Evolutionary conservation across 2,888 invertebrate genomes (phyloP).

Genomic region (Hirtodrosophila cameraria): DNA sequence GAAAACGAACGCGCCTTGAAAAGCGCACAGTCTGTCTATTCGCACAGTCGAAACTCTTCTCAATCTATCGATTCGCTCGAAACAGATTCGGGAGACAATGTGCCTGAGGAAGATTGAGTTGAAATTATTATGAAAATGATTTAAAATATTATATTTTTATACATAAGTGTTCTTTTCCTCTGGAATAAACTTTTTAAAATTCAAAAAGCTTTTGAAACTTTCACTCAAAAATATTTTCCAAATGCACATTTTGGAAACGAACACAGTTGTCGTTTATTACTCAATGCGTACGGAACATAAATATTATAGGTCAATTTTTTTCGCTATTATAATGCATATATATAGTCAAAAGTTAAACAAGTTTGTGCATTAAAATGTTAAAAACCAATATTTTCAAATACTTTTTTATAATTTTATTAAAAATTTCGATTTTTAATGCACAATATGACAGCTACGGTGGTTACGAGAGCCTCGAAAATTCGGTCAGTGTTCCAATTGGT

Average conservation of each 20-base stretch:
- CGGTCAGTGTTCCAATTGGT: constrained; percentile 67
- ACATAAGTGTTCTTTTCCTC: constrained; percentile 1
- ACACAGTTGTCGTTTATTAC: constrained; percentile 44
- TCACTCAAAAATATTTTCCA: constrained; percentile 54
- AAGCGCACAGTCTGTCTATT: constrained; percentile 84
- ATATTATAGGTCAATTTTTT: constrained; percentile 8
- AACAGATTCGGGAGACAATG: constrained; percentile 71
- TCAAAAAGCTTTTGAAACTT: constrained; percentile 54
- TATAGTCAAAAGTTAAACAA: constrained; percentile 10
- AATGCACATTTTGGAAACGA: constrained; percentile 43
- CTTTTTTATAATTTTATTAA: constrained; percentile 16
- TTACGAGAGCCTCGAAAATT: constrained; percentile 47
- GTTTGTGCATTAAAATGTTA: constrained; percentile 47
- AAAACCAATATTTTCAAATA: constrained; percentile 4
- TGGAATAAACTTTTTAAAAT: constrained; percentile 27
- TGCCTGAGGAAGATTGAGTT: constrained; percentile 34
- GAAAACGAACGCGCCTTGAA: constrained; percentile 89
- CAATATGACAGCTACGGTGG: constrained; percentile 50
- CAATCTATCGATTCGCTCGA: constrained; percentile 81
- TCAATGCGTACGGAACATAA: constrained; percentile 33
- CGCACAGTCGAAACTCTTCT: constrained; percentile 81
- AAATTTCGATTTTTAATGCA: constrained; percentile 21
- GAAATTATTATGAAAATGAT: too few relatives aligned
- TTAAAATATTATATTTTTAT: neutral
- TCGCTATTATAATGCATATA: constrained; percentile 7